Base-by-base conservation (phyloP, 2,888 invertebrate species). In the Drosophila dives region DNA sequence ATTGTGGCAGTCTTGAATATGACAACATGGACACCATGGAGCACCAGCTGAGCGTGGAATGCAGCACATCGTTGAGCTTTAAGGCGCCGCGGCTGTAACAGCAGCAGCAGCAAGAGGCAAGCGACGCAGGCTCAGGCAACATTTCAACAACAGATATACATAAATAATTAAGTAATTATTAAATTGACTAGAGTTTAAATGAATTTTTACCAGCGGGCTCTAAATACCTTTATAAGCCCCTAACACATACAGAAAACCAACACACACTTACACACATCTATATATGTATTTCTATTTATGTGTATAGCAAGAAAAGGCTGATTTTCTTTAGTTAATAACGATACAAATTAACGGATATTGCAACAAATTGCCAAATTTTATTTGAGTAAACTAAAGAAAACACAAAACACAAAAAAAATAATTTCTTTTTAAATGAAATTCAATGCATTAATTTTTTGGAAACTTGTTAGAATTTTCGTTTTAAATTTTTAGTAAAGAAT, bases 301-400 rank as follows among this genome's bases (percentile, higher is more conserved):
- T 86, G 83, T 76, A 81, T 83, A 90, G 84, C 86, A 91, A 91
- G 87, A 87, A 91, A 89, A 91, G 81, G 91, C 91, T 91, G 91
- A 88, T 88, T 90, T 89, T 90, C 83, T 90, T 90, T 91, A 90
- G 82, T 84, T 88, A 67, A 80, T 81, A 77, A 80, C 58, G 64
- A 82, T 67, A 64, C 55, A 67, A 77, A 72, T 80, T 51, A 54
- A 74, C 69, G 60, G 64, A 76, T 81, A 84, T 79, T 80, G 91
- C 90, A 89, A 87, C 85, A 82, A 86, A 89, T 87, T 90, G 88
- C 88, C 91, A 91, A 87, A 90, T 90, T 89, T 91, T 91, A 77
- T 80, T 82, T 80, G 60, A 70, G 53, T 67, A 54, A 51, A 54
- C 50, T 40, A 49, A 62, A 61, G 23, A 56, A 58, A 49, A 60